phyloP scores from a whole-genome alignment of 2,797 vertebrate genomes.

The Bryconaethiops microstoma region DNA sequence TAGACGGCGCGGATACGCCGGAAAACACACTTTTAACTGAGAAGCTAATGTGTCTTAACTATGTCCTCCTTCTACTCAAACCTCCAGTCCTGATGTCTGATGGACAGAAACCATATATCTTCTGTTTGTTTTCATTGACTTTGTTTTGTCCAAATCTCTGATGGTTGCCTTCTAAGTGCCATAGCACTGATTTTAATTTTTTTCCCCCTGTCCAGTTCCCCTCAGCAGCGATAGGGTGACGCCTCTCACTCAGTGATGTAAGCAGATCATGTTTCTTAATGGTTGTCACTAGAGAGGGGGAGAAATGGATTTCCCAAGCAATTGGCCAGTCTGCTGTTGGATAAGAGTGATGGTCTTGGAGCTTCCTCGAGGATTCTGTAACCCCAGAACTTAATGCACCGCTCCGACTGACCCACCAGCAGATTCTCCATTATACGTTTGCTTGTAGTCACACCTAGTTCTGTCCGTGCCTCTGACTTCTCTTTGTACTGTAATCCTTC shows the following conservation, averaged over 20 bases:
- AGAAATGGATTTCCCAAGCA: constrained; percentile 9
- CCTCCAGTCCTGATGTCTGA: not conserved
- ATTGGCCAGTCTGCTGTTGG: constrained; percentile 26
- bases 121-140: not conserved
- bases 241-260: constrained; percentile 43
- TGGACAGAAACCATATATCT: not conserved
- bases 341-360: constrained; percentile 15
- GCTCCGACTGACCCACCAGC: constrained; percentile 3
- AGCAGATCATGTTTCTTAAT: constrained; percentile 42
- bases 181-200: not conserved
- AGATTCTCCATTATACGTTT: constrained; percentile 10
- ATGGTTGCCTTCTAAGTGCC: not conserved
- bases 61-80: not conserved
- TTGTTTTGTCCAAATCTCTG: not conserved
- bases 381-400: constrained; percentile 7
- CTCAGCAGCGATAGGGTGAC: not conserved
- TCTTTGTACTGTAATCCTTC: constrained; percentile 4
- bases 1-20: no score
- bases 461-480: not conserved
- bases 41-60: no score
- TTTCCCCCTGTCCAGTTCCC: not conserved
- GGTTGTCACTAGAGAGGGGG: constrained; percentile 31
- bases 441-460: not conserved
- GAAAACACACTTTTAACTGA: no score
- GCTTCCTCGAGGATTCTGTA: constrained; percentile 17